phyloP scores from a whole-genome alignment of 2,113 vertebrate species.

The Colaptes auratus region DNA sequence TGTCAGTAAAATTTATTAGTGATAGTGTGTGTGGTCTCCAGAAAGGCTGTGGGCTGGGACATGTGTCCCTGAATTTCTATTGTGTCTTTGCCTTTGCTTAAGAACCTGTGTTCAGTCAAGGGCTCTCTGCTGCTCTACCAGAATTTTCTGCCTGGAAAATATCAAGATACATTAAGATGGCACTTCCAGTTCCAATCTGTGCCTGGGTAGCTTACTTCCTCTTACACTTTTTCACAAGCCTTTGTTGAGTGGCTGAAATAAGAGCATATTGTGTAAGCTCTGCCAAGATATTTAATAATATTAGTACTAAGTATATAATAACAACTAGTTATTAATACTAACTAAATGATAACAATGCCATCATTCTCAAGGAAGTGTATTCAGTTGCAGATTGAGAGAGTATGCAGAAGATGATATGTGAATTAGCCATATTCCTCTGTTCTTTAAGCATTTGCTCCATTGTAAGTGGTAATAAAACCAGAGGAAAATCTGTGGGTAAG shows the following conservation, averaged over 20 bases:
- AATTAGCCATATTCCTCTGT: neutral
- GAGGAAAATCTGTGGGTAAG: conserved; percentile 21
- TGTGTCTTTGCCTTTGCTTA: neutral
- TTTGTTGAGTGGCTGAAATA: conserved; percentile 54
- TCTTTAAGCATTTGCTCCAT: conserved; percentile 1
- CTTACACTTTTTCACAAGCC: conserved; percentile 47
- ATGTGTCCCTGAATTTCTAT: neutral
- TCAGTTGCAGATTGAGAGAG: conserved; percentile 40
- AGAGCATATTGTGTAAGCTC: conserved; percentile 40
- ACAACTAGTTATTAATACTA: too few relatives aligned
- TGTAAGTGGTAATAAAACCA: conserved; percentile 23
- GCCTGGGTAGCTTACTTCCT: conserved; percentile 62
- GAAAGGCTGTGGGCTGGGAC: neutral
- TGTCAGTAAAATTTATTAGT: neutral
- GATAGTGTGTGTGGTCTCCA: neutral
- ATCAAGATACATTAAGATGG: conserved; percentile 50
- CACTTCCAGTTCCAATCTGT: conserved; percentile 64
- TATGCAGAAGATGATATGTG: neutral
- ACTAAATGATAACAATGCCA: conserved; percentile 54
- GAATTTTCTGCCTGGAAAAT: conserved; percentile 36
- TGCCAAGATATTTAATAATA: conserved; percentile 68
- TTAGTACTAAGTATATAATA: neutral
- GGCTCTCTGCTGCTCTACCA: neutral
- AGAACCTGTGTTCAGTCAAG: neutral
- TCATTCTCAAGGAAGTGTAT: conserved; percentile 5